phyloP scores from a whole-genome alignment of 2,888 invertebrate genomes.

The Oeneis ivallda region DNA sequence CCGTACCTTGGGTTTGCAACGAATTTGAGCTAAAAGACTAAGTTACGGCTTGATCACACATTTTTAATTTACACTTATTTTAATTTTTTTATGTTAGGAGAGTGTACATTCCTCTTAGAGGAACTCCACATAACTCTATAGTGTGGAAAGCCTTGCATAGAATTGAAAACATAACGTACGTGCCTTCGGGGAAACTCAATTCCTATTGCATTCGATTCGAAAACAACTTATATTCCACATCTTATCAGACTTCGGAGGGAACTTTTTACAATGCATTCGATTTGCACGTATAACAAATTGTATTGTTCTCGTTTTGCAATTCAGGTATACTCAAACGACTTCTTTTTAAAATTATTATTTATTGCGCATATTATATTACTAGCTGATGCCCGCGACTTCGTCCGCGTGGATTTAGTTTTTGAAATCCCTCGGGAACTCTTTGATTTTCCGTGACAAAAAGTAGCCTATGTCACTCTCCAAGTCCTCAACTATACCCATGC shows the following conservation, averaged over 20 bases:
- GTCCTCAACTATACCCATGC: too few relatives aligned
- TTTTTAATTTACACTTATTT: too few relatives aligned
- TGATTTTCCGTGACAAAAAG: too few relatives aligned
- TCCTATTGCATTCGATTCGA: constrained; percentile 39
- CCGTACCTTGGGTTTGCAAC: too few relatives aligned
- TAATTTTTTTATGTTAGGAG: neutral
- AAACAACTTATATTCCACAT: constrained; percentile 40
- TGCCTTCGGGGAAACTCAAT: constrained; percentile 35
- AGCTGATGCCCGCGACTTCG: neutral
- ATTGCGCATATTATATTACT: too few relatives aligned
- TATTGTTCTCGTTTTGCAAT: constrained; percentile 6
- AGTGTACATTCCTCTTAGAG: constrained; percentile 25
- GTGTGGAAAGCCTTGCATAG: constrained; percentile 34
- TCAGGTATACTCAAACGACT: neutral
- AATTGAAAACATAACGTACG: constrained; percentile 42
- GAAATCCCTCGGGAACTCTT: too few relatives aligned
- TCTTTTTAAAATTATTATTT: neutral
- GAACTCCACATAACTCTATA: constrained; percentile 31
- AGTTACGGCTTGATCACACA: too few relatives aligned
- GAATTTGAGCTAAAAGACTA: too few relatives aligned
- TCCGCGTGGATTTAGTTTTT: too few relatives aligned
- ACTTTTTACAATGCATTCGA: constrained; percentile 29
- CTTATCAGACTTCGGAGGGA: constrained; percentile 28
- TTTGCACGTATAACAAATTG: constrained; percentile 19
- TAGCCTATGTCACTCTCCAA: too few relatives aligned